A percentile compares a stretch with the other conserved stretches of the same genome.
Evolutionary conservation across 2,888 invertebrate genomes (phyloP).

Genomic region (Tinea trinotella): DNA sequence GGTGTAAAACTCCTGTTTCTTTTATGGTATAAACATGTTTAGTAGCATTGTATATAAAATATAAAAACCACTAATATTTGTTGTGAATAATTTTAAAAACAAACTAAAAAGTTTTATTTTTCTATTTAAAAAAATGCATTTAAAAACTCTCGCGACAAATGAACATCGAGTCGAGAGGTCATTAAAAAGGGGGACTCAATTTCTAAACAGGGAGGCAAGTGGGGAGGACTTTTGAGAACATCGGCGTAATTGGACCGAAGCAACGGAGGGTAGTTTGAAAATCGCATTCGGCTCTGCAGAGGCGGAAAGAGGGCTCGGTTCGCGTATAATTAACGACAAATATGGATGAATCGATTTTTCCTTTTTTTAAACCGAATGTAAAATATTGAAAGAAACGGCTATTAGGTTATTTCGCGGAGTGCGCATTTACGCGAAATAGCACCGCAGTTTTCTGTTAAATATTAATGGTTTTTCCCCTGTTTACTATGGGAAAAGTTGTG

Average conservation of each 20-base stretch:
- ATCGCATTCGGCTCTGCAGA: constrained; percentile 65
- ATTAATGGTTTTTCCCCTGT: constrained; percentile 29
- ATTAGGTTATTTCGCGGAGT: constrained; percentile 50
- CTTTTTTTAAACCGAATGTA: constrained; percentile 9
- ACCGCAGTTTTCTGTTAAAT: constrained; percentile 14
- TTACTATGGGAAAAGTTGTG: constrained; percentile 60
- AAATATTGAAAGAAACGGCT: constrained; percentile 40
- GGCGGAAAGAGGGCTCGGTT: constrained; percentile 64
- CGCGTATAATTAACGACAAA: constrained; percentile 72
- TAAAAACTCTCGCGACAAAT: constrained; percentile 61
- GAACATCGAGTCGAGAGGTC: constrained; percentile 70
- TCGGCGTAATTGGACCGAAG: constrained; percentile 59
- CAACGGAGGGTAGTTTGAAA: constrained; percentile 57
- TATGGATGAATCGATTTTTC: constrained; percentile 69
- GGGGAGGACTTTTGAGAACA: constrained; percentile 61
- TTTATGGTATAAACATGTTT: too few relatives aligned
- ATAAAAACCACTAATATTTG: too few relatives aligned
- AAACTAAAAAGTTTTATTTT: too few relatives aligned
- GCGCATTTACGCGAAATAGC: constrained; percentile 52
- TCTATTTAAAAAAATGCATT: constrained; percentile 25
- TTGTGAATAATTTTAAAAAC: too few relatives aligned
- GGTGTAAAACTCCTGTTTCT: too few relatives aligned
- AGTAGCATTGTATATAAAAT: too few relatives aligned
- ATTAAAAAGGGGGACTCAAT: constrained; percentile 67
- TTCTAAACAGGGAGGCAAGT: constrained; percentile 57